Evolutionary conservation across 2,797 vertebrate species (phyloP), one percentile per base, ranked within the genome.

Genomic region (Enoplosus armatus): DNA sequence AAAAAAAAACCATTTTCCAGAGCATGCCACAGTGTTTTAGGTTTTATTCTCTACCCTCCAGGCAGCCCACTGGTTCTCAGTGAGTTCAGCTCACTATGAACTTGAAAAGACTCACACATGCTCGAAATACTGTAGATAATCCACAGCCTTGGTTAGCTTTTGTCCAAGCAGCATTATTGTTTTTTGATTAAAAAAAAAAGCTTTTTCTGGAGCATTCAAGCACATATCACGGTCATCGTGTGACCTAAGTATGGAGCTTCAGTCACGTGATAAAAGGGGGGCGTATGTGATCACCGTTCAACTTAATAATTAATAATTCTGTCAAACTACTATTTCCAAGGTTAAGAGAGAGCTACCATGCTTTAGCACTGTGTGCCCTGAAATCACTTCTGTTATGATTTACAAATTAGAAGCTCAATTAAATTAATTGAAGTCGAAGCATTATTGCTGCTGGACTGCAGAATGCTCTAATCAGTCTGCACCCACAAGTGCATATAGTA

Each of bases 1-100:
- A 75, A 61, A 64, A 60, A n/a, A n/a, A n/a, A n/a, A 20, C 20
- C 2, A 16, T 69, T 72, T 50, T 26, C 16, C 29, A 20, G 8
- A 66, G 31, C 48, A 14, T 18, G n/a, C 53, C 3, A n/a, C 2
- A 6, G 26, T 8, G 22, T n/a, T 64, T 60, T 5, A 54, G 11
- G 22, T 67, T 67, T 39, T 22, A 22, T 62, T 54, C 29, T 70
- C 26, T 20, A 45, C 4, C 14, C 24, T 47, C 10, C 43, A 35
- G 31, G 22, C 27, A 51, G 54, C 60, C 24, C n/a, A 37, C 37
- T 22, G 8, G 4, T 6, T 64, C 3, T 16, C 18, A 31, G 37
- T 48, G 20, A 56, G 24, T 31, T 15, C 18, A 62, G 15, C 33
- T 51, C 27, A 20, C 22, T 18, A 22, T 3, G n/a, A 53, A 31